Percentiles rank a stretch among this genome's conserved stretches.
These are phyloP conservation scores for Eristalis pertinax DNA, from an alignment of 2,888 invertebrate species.

Conservation along the genomic window DNA sequence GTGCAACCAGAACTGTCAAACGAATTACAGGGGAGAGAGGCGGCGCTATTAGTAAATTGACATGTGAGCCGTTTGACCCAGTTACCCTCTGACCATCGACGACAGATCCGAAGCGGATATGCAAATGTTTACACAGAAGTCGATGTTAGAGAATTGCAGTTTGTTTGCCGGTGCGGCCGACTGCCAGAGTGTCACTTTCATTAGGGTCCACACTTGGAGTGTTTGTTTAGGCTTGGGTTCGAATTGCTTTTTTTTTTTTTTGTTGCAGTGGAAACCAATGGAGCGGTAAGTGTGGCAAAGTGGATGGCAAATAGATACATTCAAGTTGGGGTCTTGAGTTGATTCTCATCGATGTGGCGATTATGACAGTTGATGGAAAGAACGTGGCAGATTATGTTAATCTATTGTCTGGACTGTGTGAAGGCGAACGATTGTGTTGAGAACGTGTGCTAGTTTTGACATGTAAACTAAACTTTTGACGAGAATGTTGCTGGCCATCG, in stretches of 20 bases:
- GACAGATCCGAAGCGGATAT: not conserved
- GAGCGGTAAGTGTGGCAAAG: not conserved
- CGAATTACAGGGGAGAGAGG: not conserved
- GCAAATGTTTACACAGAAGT: not conserved
- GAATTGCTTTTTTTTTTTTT: not conserved
- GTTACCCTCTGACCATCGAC: not conserved
- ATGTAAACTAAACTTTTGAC: not conserved
- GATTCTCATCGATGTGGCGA: not conserved
- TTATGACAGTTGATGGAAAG: not conserved
- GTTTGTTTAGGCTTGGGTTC: not conserved
- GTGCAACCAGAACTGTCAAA: not conserved
- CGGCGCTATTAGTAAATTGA: not conserved
- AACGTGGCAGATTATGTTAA: not conserved
- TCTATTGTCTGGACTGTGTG: not conserved
- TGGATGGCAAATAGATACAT: not conserved
- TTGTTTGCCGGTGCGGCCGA: not conserved
- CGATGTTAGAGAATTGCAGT: not conserved
- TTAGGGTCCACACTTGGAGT: not conserved
- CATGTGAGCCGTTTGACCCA: not conserved
- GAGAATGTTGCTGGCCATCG: not conserved
- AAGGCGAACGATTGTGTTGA: not conserved
- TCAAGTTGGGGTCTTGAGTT: not conserved
- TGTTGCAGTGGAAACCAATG: not conserved
- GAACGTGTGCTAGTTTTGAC: not conserved
- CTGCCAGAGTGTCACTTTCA: not conserved